Base-by-base conservation (phyloP, 2,797 vertebrate species). In the Chaetophractus vellerosus region DNA sequence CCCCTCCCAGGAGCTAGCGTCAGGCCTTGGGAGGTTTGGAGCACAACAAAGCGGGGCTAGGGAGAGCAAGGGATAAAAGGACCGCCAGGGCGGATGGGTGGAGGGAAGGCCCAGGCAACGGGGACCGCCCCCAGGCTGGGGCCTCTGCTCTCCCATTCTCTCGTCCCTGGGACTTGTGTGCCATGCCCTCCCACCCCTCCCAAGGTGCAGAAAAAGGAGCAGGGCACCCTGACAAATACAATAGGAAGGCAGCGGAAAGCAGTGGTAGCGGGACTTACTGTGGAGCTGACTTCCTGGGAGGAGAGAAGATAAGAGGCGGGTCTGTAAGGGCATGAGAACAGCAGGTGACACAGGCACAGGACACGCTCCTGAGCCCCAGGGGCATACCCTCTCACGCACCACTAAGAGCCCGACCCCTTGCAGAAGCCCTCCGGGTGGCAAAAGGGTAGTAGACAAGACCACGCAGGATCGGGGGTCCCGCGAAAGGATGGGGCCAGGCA, bases 231-330 rank as follows among this genome's bases (percentile, higher is more conserved):
- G 66, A 36, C 10, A 9, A 4, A n/a, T 10, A n/a, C 9, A 31
- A 23, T 0, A 5, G 50, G 61, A 75, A 75, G 18, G 50, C 71
- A 74, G 33, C 72, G 50, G 59, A n/a, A 45, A 80, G 9, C 2
- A 15, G 8, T 41, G 11, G 16, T 24, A 3, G 21, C 66, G 50
- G 93, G 83, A 99, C 99, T 99, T 99, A 99, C 99, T 99, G 98
- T 93, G 98, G 96, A 97, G 98, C 98, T 63, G 97, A 98, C 98
- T 99, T 99, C 98, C 99, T 94, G 72, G 97, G 96, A 59, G 98
- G 97, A 97, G 98, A 99, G 98, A 99, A 99, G 97, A 99, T 98
- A 97, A 99, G 97, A 96, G 99, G 98, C 91, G 99, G 97, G 98
- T 99, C 99, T 99, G 98, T 98, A 98, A 98, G 91, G 90, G 87